Percentiles rank a stretch among this genome's conserved stretches.
Evolutionary conservation across 2,888 invertebrate genomes (phyloP).

Genomic region (Allacma fusca): DNA sequence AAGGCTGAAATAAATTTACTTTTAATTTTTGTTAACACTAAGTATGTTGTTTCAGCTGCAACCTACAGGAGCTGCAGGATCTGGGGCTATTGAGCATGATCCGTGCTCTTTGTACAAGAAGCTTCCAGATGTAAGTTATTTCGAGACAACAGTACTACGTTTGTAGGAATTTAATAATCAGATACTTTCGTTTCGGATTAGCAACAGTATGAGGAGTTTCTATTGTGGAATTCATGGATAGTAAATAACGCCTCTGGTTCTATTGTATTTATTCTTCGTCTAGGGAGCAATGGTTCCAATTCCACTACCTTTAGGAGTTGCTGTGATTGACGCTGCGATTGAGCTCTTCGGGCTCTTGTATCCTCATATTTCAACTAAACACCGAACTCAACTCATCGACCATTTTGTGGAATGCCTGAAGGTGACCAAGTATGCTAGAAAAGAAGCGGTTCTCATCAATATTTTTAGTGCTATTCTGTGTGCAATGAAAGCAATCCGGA

Average conservation of each 20-base stretch:
- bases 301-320: conserved; percentile 90
- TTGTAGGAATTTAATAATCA: too few relatives aligned
- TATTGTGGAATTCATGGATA: too few relatives aligned
- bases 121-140: conserved; percentile 67
- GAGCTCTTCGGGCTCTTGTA: conserved; percentile 92
- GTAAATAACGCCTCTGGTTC: too few relatives aligned
- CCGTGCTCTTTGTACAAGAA: conserved; percentile 87
- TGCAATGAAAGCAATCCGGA: conserved; percentile 87
- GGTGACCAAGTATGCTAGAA: conserved; percentile 84
- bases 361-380: conserved; percentile 92
- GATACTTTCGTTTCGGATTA: too few relatives aligned
- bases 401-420: conserved; percentile 89
- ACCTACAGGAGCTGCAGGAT: conserved; percentile 93
- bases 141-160: too few relatives aligned
- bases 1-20: not conserved
- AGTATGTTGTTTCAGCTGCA: conserved; percentile 89
- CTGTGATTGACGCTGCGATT: conserved; percentile 95
- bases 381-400: conserved; percentile 95
- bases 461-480: conserved; percentile 92
- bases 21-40: conserved; percentile 57
- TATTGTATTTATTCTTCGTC: conserved; percentile 35
- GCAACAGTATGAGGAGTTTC: too few relatives aligned
- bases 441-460: conserved; percentile 96
- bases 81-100: conserved; percentile 96
- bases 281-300: conserved; percentile 74